A percentile compares a stretch with the other conserved stretches of the same genome.
Evolutionary conservation across 1,140 invertebrate genomes (phyloP).

Genomic region (Phocides pigmalion): DNA sequence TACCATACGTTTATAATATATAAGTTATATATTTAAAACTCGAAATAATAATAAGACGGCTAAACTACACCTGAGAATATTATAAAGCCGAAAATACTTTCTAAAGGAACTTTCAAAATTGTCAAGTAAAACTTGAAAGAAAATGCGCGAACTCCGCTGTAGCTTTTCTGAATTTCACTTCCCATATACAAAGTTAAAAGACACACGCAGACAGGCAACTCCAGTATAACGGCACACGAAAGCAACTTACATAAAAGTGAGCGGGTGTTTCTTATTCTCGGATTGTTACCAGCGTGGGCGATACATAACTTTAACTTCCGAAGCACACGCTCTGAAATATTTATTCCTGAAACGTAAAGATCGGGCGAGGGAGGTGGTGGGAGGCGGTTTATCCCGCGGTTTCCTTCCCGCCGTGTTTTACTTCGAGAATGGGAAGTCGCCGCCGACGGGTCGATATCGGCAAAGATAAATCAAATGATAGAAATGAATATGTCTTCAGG

Average conservation of each 20-base stretch:
- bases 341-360: conserved; percentile 84
- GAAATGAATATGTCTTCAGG: conserved; percentile 39
- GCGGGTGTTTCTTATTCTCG: conserved; percentile 71
- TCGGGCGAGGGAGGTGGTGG: conserved; percentile 59
- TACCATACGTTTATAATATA: no score
- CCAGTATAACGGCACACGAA: conserved; percentile 33
- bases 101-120: background rate
- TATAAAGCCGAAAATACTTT: no score
- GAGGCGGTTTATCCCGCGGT: conserved; percentile 78
- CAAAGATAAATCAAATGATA: conserved; percentile 68
- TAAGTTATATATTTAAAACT: no score
- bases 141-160: conserved; percentile 8
- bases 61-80: no score
- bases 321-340: conserved; percentile 84
- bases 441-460: conserved; percentile 77
- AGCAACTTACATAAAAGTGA: conserved; percentile 70
- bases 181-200: conserved; percentile 17
- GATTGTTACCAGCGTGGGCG: conserved; percentile 76
- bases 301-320: conserved; percentile 82
- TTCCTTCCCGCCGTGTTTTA: conserved; percentile 82
- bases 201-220: conserved; percentile 35
- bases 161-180: conserved; percentile 3
- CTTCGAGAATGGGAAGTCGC: conserved; percentile 83
- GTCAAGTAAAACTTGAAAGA: background rate
- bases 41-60: no score